These are phyloP conservation scores for Cheirogaleus major DNA, from an alignment of 2,797 vertebrate genomes.

Conservation along the genomic window DNA sequence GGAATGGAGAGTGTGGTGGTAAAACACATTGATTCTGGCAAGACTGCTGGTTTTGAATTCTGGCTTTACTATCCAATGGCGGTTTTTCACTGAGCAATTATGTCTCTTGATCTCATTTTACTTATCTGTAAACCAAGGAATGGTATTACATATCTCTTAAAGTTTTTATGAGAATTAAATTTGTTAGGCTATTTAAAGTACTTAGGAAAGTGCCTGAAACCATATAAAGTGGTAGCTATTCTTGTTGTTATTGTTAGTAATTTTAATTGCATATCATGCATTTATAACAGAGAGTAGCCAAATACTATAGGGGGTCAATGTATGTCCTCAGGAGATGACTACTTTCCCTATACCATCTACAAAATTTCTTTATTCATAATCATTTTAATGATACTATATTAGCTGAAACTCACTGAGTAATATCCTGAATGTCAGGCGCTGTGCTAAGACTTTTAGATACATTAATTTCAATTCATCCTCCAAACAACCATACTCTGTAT, in stretches of 20 bases:
- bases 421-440: background rate
- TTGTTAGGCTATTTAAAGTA: background rate
- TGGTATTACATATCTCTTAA: background rate
- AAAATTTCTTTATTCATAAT: background rate
- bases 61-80: background rate
- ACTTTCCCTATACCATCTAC: background rate
- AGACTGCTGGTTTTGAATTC: background rate
- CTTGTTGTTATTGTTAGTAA: background rate
- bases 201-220: background rate
- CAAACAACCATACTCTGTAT: background rate
- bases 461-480: background rate
- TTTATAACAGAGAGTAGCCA: background rate
- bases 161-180: background rate
- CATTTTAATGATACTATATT: background rate
- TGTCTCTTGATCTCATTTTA: background rate
- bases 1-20: background rate
- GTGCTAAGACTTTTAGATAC: background rate
- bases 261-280: background rate
- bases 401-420: background rate
- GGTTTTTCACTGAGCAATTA: background rate
- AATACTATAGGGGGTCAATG: rapidly evolving
- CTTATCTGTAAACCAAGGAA: background rate
- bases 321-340: background rate
- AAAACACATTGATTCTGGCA: background rate
- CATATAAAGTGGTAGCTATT: background rate